These are phyloP conservation scores for Drosophila pruinosa DNA, from an alignment of 1,140 invertebrate genomes.

Conservation along the genomic window DNA sequence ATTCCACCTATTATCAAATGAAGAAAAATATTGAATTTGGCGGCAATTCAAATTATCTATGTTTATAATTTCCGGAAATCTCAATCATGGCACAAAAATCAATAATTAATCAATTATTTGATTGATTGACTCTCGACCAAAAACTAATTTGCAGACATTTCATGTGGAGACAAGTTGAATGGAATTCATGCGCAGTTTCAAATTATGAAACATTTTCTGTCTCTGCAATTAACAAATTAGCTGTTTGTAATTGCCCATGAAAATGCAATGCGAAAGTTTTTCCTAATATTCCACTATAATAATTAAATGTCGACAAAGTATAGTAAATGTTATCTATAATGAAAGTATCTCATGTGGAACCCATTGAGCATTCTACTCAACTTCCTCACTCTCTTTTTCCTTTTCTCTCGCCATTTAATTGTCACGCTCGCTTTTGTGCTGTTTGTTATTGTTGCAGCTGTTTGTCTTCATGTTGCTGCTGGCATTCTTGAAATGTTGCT, in stretches of 20 bases:
- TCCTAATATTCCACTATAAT: too few relatives aligned
- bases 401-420: constrained; percentile 42
- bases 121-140: neutral
- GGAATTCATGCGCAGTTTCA: neutral
- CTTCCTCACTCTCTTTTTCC: neutral
- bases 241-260: too few relatives aligned
- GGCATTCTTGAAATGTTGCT: constrained; percentile 41
- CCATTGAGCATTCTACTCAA: neutral
- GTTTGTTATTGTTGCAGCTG: constrained; percentile 32
- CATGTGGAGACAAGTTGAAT: neutral
- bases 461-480: constrained; percentile 6
- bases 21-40: neutral
- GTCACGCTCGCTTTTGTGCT: constrained; percentile 37
- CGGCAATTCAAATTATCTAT: neutral
- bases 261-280: too few relatives aligned
- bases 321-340: neutral
- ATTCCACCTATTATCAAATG: neutral
- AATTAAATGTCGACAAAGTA: too few relatives aligned
- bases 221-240: too few relatives aligned
- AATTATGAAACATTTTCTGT: neutral
- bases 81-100: neutral
- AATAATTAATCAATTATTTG: neutral
- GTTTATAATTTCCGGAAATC: neutral
- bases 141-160: neutral
- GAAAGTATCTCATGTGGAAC: neutral